Evolutionary conservation across 2,888 invertebrate genomes (phyloP).

Genomic region (Melanophora roralis): DNA sequence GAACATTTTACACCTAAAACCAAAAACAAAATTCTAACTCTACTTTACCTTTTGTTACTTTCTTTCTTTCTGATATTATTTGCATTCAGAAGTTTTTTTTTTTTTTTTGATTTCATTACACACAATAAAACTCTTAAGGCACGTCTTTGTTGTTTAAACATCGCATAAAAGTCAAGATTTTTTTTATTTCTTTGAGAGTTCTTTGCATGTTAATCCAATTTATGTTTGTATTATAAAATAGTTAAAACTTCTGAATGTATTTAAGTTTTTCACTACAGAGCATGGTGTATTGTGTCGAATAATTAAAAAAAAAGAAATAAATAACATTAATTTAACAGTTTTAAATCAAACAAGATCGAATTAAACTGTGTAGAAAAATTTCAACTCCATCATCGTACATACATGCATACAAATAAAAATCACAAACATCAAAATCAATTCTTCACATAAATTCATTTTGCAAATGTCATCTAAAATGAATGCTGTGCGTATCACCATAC

Average conservation of each 20-base stretch:
- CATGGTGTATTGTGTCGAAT: slow-evolving; percentile 51
- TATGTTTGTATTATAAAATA: too few species aligned
- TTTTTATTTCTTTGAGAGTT: too few species aligned
- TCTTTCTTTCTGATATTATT: slow-evolving; percentile 3
- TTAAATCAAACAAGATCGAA: slow-evolving; percentile 50
- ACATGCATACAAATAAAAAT: slow-evolving; percentile 42
- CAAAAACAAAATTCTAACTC: not conserved
- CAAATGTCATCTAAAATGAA: slow-evolving; percentile 52
- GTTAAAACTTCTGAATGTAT: slow-evolving; percentile 14
- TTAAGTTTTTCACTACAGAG: slow-evolving; percentile 30
- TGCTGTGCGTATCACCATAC: slow-evolving; percentile 70
- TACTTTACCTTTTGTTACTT: not conserved
- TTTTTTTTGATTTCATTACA: too few species aligned
- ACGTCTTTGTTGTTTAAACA: too few species aligned
- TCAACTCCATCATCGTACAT: slow-evolving; percentile 49
- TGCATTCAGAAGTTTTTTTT: slow-evolving; percentile 22
- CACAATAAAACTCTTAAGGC: too few species aligned
- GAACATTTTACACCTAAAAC: not conserved
- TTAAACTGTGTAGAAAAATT: slow-evolving; percentile 28
- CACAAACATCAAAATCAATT: slow-evolving; percentile 37
- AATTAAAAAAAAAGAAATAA: not conserved
- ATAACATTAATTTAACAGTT: slow-evolving; percentile 27
- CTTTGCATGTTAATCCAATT: too few species aligned
- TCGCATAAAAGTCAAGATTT: too few species aligned
- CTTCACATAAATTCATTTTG: slow-evolving; percentile 51